Conservation (phyloP, 2,888 invertebrate genomes). For the Sepioteuthis lessoniana region DNA sequence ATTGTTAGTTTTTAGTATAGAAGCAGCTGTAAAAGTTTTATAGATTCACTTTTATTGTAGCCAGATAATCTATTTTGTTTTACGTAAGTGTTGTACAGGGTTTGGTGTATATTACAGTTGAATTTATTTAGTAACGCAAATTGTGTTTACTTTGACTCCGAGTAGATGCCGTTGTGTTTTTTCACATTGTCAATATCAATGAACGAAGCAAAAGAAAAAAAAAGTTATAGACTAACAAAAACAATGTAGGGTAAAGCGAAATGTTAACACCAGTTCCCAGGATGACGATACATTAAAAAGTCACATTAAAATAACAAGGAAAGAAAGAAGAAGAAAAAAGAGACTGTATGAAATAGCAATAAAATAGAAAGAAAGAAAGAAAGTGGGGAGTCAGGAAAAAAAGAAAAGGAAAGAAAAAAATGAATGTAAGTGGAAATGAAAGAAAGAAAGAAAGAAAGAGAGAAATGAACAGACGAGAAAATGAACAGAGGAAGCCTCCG, state of each 20-base stretch:
- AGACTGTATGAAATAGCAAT: background rate
- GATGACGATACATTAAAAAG: constrained; percentile 1
- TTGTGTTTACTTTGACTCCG: constrained; percentile 8
- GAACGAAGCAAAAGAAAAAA: background rate
- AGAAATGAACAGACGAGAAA: constrained; percentile 10
- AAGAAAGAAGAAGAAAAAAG: background rate
- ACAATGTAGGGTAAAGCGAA: background rate
- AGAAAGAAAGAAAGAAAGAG: constrained; percentile 48
- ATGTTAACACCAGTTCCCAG: constrained; percentile 21
- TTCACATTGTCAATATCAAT: constrained; percentile 23
- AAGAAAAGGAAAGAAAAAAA: background rate
- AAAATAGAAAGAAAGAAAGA: background rate
- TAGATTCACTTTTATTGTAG: background rate
- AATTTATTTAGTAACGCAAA: background rate
- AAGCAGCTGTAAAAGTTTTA: background rate
- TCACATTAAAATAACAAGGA: background rate
- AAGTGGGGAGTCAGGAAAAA: background rate
- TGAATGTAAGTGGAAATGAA: background rate
- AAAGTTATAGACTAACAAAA: background rate
- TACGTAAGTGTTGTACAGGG: background rate
- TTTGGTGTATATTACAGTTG: background rate
- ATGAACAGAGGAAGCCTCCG: background rate
- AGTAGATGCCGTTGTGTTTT: constrained; percentile 7
- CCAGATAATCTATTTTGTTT: background rate
- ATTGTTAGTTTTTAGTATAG: background rate